Evolutionary conservation across 2,113 vertebrate species (phyloP).

Genomic region (Eonycteris spelaea): DNA sequence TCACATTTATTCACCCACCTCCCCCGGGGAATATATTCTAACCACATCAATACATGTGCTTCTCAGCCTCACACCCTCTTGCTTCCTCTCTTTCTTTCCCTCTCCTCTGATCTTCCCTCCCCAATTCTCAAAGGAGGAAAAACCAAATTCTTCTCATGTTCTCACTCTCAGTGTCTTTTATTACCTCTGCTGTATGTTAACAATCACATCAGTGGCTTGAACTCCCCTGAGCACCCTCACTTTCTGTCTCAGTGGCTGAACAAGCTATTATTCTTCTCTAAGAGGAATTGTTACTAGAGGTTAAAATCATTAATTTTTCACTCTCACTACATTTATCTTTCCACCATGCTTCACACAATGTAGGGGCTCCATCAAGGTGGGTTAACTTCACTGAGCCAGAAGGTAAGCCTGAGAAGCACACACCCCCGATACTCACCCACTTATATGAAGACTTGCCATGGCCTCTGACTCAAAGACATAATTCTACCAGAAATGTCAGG

Average conservation of each 20-base stretch:
- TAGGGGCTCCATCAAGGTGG: not conserved
- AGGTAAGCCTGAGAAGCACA: not conserved
- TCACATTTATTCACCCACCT: not conserved
- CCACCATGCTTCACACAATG: not conserved
- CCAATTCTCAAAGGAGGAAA: not conserved
- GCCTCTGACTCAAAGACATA: not conserved
- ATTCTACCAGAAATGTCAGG: not conserved
- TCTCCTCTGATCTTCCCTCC: not conserved
- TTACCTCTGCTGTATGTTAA: not conserved
- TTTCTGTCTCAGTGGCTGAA: not conserved
- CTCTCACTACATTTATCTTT: not conserved
- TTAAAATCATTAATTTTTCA: not conserved
- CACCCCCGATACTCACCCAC: not conserved
- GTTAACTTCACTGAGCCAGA: not conserved
- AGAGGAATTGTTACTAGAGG: not conserved
- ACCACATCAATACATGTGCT: not conserved
- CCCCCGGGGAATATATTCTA: not conserved
- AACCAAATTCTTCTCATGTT: not conserved
- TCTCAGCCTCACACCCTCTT: not conserved
- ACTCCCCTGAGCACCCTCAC: not conserved
- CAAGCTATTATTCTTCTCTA: not conserved
- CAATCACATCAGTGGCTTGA: not conserved
- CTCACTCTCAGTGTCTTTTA: not conserved
- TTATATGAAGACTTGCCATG: not conserved
- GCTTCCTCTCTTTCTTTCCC: not conserved